Evolutionary conservation across 1,140 invertebrate genomes (phyloP), one percentile per base, ranked within the genome.

Genomic region (Nephotettix cincticeps): DNA sequence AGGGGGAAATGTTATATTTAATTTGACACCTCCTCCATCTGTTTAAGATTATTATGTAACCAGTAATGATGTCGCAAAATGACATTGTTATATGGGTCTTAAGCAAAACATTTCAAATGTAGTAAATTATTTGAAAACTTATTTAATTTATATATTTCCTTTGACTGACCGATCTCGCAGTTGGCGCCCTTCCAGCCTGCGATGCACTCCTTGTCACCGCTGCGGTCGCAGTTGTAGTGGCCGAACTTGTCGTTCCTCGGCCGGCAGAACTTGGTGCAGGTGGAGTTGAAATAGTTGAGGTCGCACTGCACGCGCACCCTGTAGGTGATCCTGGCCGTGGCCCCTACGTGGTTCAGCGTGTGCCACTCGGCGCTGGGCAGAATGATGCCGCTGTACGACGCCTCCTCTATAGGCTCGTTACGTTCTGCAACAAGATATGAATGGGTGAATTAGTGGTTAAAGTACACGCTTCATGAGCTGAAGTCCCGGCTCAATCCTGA

Each of bases 201-300:
- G 74, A 96, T 88, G 82, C 96, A 99, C 56, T 91, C 88, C 82
- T 96, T 96, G 81, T 96, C 91, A 71, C 96, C 96, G 79, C 91
- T 89, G 64, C 89, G 84, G 74, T 91, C 90, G 85, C 96, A 99
- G 66, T 87, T 90, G 83, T 96, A 97, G 84, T 98, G 96, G 23
- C 96, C 96, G 81, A 97, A 97, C 78, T 91, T 89, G 84, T 98
- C 96, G 83, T 98, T 89, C 58, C 95, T 85, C 61, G 95, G 91
- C 68, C 93, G 86, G 83, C 96, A 99, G 79, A 96, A 92, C 78
- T 93, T 95, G 75, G 93, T 94, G 84, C 96, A 99, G 56, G 93
- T 95, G 75, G 93, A 89, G 79, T 97, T 97, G 86, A 96, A 98
- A 83, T 98, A 98, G 84, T 97, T 90, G 76, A 88, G 87, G 80